These are phyloP conservation scores for Aselliscus stoliczkanus DNA, from an alignment of 2,797 vertebrate species.

Conservation along the genomic window DNA sequence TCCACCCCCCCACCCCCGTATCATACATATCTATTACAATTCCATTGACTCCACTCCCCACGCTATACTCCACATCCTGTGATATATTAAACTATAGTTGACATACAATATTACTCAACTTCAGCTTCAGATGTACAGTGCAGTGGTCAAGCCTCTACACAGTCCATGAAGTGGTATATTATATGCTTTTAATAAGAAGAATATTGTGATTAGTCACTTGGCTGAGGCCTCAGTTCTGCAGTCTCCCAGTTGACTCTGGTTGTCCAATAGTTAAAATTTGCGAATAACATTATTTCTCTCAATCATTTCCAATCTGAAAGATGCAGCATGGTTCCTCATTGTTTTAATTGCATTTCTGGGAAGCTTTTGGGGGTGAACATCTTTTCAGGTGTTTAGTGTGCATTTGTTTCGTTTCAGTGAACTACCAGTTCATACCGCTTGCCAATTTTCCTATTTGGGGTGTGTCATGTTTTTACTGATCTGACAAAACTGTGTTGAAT, in stretches of 20 bases:
- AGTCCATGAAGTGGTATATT: not conserved
- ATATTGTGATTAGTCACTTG: not conserved
- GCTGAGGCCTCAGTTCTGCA: not conserved
- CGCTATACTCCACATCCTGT: no score
- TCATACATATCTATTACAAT: no score
- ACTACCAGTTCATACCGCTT: not conserved
- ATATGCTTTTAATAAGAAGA: not conserved
- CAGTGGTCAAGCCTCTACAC: no score
- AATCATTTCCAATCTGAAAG: not conserved
- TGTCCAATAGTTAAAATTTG: constrained; percentile 14
- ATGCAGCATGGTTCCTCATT: not conserved
- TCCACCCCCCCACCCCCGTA: no score
- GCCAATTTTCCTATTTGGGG: not conserved
- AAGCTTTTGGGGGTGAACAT: not conserved
- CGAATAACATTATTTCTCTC: not conserved
- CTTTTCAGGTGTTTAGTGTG: not conserved
- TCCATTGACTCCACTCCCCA: no score
- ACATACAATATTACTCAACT: no score
- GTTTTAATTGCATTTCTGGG: not conserved
- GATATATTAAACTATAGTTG: no score
- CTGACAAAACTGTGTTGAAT: not conserved
- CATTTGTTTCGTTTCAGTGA: not conserved
- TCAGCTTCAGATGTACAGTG: no score
- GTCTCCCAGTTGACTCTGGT: not conserved
- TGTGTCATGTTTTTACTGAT: not conserved